Percentiles rank a stretch among this genome's conserved stretches.
These are phyloP conservation scores for Lepidurus couesii DNA, from an alignment of 1,140 invertebrate species.

Conservation along the genomic window DNA sequence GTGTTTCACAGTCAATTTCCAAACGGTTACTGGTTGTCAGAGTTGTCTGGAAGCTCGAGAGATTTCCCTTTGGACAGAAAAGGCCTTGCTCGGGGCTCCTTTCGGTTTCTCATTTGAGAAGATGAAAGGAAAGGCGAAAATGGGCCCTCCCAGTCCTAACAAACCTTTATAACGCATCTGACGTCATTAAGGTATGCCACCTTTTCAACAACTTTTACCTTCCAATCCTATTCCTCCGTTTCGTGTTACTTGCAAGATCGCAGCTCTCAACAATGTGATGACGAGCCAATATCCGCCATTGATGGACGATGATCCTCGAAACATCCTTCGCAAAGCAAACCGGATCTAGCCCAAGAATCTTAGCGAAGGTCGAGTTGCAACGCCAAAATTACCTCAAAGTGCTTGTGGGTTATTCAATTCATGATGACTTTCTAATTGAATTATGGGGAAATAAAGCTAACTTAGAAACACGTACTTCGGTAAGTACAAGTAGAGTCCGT, in stretches of 20 bases:
- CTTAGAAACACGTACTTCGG: neutral
- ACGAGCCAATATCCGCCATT: neutral
- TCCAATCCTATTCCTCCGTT: neutral
- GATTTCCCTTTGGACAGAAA: conserved; percentile 22
- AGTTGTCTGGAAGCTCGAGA: neutral
- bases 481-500: neutral
- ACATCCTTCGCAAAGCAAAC: neutral
- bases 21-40: neutral
- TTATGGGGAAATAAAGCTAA: neutral
- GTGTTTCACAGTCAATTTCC: conserved; percentile 14
- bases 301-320: neutral
- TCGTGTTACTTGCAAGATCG: neutral
- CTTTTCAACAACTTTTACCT: conserved; percentile 7
- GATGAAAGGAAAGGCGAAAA: conserved; percentile 22
- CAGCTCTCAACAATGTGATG: neutral
- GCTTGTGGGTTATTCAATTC: too few species aligned
- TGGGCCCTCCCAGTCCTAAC: neutral
- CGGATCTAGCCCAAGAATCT: neutral
- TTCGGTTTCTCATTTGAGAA: conserved; percentile 15
- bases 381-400: neutral
- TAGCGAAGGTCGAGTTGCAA: neutral
- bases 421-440: neutral
- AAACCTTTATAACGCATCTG: neutral
- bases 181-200: neutral
- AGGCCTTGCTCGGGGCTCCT: conserved; percentile 13